Conservation (phyloP, 2,888 invertebrate genomes). For the Caenorhabditis becei region DNA sequence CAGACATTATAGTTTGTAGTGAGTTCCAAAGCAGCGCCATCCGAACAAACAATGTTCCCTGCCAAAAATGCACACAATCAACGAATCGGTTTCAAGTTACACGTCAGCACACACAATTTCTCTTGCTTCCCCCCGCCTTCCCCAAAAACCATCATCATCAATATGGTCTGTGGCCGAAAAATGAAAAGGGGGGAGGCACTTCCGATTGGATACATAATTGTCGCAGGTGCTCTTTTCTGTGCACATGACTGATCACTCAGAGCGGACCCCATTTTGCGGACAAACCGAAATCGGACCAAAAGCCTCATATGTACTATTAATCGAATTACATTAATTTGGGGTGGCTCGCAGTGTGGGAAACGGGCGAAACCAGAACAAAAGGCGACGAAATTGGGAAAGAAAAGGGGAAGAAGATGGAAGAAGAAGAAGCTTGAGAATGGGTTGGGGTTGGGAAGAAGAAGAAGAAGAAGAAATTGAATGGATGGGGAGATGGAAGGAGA, state of each 20-base stretch:
- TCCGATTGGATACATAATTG: constrained; percentile 27
- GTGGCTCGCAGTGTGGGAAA: not conserved
- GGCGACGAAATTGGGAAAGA: constrained; percentile 2
- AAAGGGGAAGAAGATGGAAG: not conserved
- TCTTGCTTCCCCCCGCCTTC: not conserved
- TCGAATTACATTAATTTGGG: constrained; percentile 37
- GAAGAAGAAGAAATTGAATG: constrained; percentile 1
- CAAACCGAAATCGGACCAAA: not conserved
- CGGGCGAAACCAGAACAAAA: not conserved
- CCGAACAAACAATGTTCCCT: constrained; percentile 8
- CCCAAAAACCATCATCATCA: constrained; percentile 9
- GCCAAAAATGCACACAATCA: constrained; percentile 7
- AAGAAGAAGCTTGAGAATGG: constrained; percentile 12
- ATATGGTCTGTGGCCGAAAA: constrained; percentile 6
- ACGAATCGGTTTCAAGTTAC: constrained; percentile 22
- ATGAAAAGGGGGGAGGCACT: not conserved
- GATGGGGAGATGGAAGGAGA: not conserved
- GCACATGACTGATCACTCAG: constrained; percentile 45
- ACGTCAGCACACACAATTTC: not conserved
- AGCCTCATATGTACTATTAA: constrained; percentile 37
- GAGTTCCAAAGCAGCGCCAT: not conserved
- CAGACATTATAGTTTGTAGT: not conserved
- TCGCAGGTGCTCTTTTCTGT: constrained; percentile 27
- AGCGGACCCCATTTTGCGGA: no score
- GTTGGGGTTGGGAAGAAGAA: constrained; percentile 11